These are phyloP conservation scores for Andrena dorsata DNA, from an alignment of 2,888 invertebrate genomes.

Conservation along the genomic window DNA sequence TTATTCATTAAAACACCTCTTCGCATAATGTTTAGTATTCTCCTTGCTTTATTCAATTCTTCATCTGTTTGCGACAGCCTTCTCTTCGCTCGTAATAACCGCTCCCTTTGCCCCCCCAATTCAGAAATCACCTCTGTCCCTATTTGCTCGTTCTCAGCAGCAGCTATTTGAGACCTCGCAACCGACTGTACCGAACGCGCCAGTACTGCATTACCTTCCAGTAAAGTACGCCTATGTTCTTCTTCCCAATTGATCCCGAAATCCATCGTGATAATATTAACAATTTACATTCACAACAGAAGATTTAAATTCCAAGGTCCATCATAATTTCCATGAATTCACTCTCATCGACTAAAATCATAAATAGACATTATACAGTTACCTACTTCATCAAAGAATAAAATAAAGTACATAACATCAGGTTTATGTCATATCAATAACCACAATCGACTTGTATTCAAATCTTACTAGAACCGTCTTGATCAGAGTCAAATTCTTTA, in stretches of 20 bases:
- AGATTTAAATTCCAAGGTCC: conserved; percentile 29
- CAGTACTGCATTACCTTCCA: conserved; percentile 87
- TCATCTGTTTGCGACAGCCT: conserved; percentile 90
- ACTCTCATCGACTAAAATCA: conserved; percentile 66
- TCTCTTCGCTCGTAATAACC: conserved; percentile 88
- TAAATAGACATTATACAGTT: conserved; percentile 22
- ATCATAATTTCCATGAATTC: conserved; percentile 71
- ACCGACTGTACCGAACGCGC: conserved; percentile 89
- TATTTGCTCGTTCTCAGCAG: conserved; percentile 92
- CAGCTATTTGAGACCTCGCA: conserved; percentile 90
- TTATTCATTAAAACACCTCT: conserved; percentile 91
- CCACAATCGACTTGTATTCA: conserved; percentile 2
- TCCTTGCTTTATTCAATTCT: conserved; percentile 88
- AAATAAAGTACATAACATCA: background rate
- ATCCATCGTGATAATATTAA: conserved; percentile 75
- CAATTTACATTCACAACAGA: background rate
- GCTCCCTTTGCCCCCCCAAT: conserved; percentile 91
- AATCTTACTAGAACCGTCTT: conserved; percentile 72
- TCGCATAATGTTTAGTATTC: conserved; percentile 89
- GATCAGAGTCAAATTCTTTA: conserved; percentile 75
- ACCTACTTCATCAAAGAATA: background rate
- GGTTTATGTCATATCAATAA: background rate
- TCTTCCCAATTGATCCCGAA: conserved; percentile 85
- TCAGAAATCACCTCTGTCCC: conserved; percentile 92
- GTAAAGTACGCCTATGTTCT: conserved; percentile 87